Evolutionary conservation across 2,888 invertebrate genomes (phyloP).

Genomic region (Aricia artaxerxes): DNA sequence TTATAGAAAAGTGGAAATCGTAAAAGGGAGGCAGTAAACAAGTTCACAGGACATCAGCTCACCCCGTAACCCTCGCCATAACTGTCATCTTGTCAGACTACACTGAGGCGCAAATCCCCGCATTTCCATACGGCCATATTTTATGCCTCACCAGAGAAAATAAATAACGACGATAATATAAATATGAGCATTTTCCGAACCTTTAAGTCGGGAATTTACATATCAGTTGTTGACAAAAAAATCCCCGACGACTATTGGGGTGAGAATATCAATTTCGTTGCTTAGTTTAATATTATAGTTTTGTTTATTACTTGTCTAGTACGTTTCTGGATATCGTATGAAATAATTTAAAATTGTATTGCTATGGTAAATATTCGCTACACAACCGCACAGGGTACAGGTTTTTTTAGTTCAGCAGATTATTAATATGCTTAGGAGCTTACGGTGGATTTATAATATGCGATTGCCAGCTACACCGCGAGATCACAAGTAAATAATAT

Average conservation of each 20-base stretch:
- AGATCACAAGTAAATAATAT: no score
- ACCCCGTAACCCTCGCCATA: conserved; percentile 55
- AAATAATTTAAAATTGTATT: no score
- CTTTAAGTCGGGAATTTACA: conserved; percentile 74
- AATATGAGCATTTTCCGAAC: conserved; percentile 71
- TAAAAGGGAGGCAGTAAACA: conserved; percentile 61
- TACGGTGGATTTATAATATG: no score
- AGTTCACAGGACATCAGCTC: conserved; percentile 57
- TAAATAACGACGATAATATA: conserved; percentile 76
- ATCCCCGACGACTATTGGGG: conserved; percentile 62
- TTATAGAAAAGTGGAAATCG: conserved; percentile 48
- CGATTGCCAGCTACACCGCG: no score
- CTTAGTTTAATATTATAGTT: conserved; percentile 13
- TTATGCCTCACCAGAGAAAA: conserved; percentile 74
- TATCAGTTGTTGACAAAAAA: conserved; percentile 74
- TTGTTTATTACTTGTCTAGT: conserved; percentile 9
- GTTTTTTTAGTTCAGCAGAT: neutral
- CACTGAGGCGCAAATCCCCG: conserved; percentile 68
- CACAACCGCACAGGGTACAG: neutral
- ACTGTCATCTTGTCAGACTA: conserved; percentile 78
- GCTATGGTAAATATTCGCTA: neutral
- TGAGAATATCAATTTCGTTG: conserved; percentile 53
- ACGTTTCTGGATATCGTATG: neutral
- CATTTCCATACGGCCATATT: conserved; percentile 76
- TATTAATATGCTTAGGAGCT: no score